phyloP scores from a whole-genome alignment of 2,888 invertebrate genomes.

The Eretmocerus hayati region DNA sequence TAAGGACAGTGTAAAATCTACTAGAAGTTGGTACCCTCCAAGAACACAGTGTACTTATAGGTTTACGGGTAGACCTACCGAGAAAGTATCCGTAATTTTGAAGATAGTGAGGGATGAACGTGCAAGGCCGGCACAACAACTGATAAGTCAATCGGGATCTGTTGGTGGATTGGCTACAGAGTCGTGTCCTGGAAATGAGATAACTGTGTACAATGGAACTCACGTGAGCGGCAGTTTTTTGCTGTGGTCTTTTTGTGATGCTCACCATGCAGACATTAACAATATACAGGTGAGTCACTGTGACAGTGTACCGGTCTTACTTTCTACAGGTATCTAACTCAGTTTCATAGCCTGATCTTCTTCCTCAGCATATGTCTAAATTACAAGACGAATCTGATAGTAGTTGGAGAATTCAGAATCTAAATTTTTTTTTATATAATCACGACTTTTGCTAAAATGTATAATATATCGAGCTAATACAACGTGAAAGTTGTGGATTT shows the following conservation, averaged over 20 bases:
- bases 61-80: constrained; percentile 30
- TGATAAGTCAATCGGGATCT: constrained; percentile 22
- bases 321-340: no score
- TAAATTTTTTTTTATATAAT: no score
- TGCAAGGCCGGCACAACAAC: constrained; percentile 5
- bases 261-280: constrained; percentile 36
- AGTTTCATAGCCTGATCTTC: no score
- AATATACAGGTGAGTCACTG: constrained; percentile 33
- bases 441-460: no score
- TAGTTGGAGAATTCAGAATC: no score
- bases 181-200: constrained; percentile 36
- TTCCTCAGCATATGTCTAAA: no score
- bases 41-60: constrained; percentile 35
- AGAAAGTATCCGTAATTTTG: constrained; percentile 32
- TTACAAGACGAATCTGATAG: no score
- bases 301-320: no score
- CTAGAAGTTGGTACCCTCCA: constrained; percentile 36
- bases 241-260: constrained; percentile 38
- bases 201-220: constrained; percentile 35
- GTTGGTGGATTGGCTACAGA: no score
- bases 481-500: no score
- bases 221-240: constrained; percentile 31
- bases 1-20: constrained; percentile 31
- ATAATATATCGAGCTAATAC: no score
- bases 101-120: constrained; percentile 31